These are phyloP conservation scores for Portevinia maculata DNA, from an alignment of 2,888 invertebrate genomes.

Conservation along the genomic window DNA sequence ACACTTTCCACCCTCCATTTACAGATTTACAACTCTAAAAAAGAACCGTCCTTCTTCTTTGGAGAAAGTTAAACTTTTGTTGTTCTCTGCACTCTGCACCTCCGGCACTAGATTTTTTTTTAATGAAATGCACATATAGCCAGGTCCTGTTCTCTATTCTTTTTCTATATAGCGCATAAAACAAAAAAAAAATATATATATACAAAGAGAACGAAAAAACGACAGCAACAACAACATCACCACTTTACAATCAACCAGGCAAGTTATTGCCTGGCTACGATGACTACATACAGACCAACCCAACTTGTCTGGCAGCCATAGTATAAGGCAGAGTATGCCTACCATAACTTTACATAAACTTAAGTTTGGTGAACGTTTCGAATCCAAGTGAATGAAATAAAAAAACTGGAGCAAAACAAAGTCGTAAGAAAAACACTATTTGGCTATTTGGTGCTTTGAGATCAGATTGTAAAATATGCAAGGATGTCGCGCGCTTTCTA, in stretches of 20 bases:
- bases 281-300: slow-evolving; percentile 12
- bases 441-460: slow-evolving; percentile 59
- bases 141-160: slow-evolving; percentile 25
- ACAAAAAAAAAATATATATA: slow-evolving; percentile 10
- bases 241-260: slow-evolving; percentile 60
- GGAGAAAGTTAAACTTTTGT: slow-evolving; percentile 63
- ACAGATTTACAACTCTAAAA: slow-evolving; percentile 19
- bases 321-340: slow-evolving; percentile 32
- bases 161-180: slow-evolving; percentile 63
- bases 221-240: slow-evolving; percentile 16
- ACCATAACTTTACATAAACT: slow-evolving; percentile 66
- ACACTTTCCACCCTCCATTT: slow-evolving; percentile 39
- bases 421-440: slow-evolving; percentile 32
- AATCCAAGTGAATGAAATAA: slow-evolving; percentile 45
- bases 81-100: slow-evolving; percentile 39
- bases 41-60: slow-evolving; percentile 3
- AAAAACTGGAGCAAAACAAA: slow-evolving; percentile 11
- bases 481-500: slow-evolving; percentile 60
- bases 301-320: slow-evolving; percentile 18
- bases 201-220: slow-evolving; percentile 26
- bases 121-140: slow-evolving; percentile 56
- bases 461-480: slow-evolving; percentile 67
- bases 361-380: slow-evolving; percentile 59
- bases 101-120: slow-evolving; percentile 15
- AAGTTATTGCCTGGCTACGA: slow-evolving; percentile 70